phyloP scores from a whole-genome alignment of 2,113 vertebrate species.

The Xenus cinereus region DNA sequence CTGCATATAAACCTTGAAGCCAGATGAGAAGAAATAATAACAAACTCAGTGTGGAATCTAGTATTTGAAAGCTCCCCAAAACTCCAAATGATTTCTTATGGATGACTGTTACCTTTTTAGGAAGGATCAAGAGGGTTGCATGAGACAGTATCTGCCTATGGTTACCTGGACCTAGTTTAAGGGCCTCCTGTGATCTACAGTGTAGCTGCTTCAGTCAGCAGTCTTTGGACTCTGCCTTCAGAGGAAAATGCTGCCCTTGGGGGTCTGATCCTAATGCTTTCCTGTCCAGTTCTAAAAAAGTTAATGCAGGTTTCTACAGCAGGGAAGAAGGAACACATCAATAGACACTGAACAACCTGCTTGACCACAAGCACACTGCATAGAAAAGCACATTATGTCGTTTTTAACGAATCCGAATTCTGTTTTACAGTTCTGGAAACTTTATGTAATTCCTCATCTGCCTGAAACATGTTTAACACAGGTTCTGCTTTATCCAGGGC shows the following conservation, averaged over 20 bases:
- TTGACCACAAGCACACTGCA: neutral
- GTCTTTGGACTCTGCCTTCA: neutral
- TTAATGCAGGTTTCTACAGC: neutral
- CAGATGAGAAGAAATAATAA: constrained; percentile 4
- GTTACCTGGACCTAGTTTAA: neutral
- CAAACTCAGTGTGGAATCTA: neutral
- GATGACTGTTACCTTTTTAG: neutral
- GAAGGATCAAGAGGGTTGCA: neutral
- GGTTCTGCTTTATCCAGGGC: neutral
- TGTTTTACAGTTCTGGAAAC: neutral
- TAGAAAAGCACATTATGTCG: neutral
- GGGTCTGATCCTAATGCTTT: neutral
- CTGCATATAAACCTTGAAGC: constrained; percentile 50
- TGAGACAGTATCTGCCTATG: neutral
- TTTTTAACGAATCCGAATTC: neutral
- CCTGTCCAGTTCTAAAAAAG: neutral
- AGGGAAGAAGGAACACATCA: neutral
- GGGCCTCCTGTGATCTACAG: neutral
- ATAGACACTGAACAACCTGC: neutral
- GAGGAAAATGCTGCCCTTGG: neutral
- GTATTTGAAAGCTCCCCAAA: neutral
- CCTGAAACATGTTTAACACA: neutral
- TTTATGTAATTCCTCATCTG: neutral
- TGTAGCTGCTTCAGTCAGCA: neutral
- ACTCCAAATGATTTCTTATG: neutral